These are phyloP conservation scores for Cantharis lateralis DNA, from an alignment of 2,888 invertebrate species.

Conservation along the genomic window DNA sequence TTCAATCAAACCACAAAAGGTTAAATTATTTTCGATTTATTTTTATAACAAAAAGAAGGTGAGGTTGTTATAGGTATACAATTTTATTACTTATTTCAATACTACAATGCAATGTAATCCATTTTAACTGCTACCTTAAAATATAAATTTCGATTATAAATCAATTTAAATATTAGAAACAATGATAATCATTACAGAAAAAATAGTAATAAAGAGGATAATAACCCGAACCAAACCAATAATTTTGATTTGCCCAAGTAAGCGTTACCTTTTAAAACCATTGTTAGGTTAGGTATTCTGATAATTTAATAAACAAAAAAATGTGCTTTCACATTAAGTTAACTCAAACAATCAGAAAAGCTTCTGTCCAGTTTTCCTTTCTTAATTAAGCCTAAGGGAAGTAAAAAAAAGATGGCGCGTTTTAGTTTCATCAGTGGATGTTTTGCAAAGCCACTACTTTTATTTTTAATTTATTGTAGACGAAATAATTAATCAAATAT, in stretches of 20 bases:
- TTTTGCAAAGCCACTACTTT: not conserved
- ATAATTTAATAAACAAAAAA: not conserved
- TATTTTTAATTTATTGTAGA: not conserved
- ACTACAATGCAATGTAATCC: not conserved
- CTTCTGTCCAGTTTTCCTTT: not conserved
- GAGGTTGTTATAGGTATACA: not conserved
- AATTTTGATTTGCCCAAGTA: not conserved
- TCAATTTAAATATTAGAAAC: not conserved
- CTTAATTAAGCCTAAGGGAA: not conserved
- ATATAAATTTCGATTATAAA: not conserved
- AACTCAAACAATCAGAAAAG: not conserved
- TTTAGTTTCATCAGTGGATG: not conserved
- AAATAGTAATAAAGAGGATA: not conserved
- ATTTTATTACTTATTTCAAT: not conserved
- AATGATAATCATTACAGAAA: not conserved
- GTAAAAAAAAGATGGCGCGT: not conserved
- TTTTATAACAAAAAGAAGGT: not conserved
- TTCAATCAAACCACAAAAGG: slow-evolving; percentile 1
- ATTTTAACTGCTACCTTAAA: not conserved
- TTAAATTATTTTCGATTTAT: not conserved
- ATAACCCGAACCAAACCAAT: not conserved
- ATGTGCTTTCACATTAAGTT: not conserved
- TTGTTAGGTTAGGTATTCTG: not conserved
- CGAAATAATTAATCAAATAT: not conserved
- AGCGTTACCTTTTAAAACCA: not conserved